Base-by-base conservation (phyloP, 2,797 vertebrate genomes). In the Garrulus glandarius region DNA sequence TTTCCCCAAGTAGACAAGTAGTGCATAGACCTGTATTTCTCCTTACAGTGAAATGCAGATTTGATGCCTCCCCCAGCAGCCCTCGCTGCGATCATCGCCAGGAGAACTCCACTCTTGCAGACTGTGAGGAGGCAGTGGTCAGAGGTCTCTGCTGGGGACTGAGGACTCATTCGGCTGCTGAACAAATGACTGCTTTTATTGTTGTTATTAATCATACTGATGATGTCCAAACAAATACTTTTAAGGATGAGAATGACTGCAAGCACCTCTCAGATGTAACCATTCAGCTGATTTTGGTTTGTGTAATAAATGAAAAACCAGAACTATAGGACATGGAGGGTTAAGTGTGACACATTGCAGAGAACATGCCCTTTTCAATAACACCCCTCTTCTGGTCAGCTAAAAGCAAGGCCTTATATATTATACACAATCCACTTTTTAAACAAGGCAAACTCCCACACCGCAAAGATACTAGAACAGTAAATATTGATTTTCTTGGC, bases 401-500 rank as follows among this genome's bases (percentile, higher is more conserved):
- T 95, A 85, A 97, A 97, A 95, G 52, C 69, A 93, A 44, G 23
- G 80, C 65, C 93, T 96, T 97, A 30, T 84, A 90, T 91, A 95
- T 93, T 68, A 97, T 96, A 95, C 90, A 95, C 84, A 87, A 80
- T 64, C 75, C 86, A 94, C 89, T 87, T 96, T 96, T 96, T 95
- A 97, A 98, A 97, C 93, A 97, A 95, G 96, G 94, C 96, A 97
- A 96, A 97, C 86, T 96, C 97, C 88, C 79, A 93, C 96, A 90
- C 96, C 93, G 96, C 97, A 98, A 98, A 97, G 98, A 97, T 95
- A 96, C 93, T 93, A 96, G 98, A 98, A 98, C 93, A 96, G 98
- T 98, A 98, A 99, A 99, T 98, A 99, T 98, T 99, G 97, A 98
- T 98, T 97, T 98, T 97, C 96, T 92, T 97, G 97, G 97, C 77